Percentiles rank a stretch among this genome's conserved stretches.
Conservation (phyloP, 2,888 invertebrate genomes). For the Lasioglossum oenotherae region DNA sequence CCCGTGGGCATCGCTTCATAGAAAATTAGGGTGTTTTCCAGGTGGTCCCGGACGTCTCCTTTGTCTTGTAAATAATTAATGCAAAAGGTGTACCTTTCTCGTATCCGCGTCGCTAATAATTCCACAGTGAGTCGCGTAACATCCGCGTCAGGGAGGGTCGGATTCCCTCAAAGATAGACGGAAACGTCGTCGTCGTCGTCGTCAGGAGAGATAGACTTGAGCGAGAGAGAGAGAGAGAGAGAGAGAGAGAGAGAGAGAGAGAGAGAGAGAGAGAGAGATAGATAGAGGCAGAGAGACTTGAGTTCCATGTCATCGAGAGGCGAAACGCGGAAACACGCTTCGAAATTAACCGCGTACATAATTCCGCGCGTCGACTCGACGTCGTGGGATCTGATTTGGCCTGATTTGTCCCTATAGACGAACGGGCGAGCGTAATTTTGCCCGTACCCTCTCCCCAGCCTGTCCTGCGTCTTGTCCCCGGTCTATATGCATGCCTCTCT, state of each 20-base stretch:
- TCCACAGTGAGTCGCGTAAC: slow-evolving; percentile 17
- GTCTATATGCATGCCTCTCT: slow-evolving; percentile 45
- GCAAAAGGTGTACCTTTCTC: not conserved
- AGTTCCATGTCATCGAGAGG: slow-evolving; percentile 52
- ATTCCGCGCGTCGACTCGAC: slow-evolving; percentile 63
- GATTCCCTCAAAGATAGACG: slow-evolving; percentile 24
- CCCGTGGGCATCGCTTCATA: not conserved
- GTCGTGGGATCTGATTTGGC: slow-evolving; percentile 70
- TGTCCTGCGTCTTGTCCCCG: slow-evolving; percentile 62
- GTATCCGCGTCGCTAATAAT: slow-evolving; percentile 26
- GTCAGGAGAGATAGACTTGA: not conserved
- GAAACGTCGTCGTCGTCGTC: not conserved
- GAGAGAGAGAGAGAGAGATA: not conserved
- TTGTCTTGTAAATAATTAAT: slow-evolving; percentile 11
- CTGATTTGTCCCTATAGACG: slow-evolving; percentile 72
- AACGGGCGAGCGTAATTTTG: slow-evolving; percentile 60
- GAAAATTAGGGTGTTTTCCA: slow-evolving; percentile 6
- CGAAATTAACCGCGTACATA: slow-evolving; percentile 68
- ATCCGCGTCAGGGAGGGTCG: not conserved
- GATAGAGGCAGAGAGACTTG: not conserved
- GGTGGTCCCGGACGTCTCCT: not conserved
- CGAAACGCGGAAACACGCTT: slow-evolving; percentile 58
- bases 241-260: not conserved
- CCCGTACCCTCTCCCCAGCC: not conserved
- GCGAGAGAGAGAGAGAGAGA: not conserved